A percentile compares a stretch with the other conserved stretches of the same genome.
phyloP scores from a whole-genome alignment of 37 sponge, comb jelly and placozoan species.

The Beroe forskalii region DNA sequence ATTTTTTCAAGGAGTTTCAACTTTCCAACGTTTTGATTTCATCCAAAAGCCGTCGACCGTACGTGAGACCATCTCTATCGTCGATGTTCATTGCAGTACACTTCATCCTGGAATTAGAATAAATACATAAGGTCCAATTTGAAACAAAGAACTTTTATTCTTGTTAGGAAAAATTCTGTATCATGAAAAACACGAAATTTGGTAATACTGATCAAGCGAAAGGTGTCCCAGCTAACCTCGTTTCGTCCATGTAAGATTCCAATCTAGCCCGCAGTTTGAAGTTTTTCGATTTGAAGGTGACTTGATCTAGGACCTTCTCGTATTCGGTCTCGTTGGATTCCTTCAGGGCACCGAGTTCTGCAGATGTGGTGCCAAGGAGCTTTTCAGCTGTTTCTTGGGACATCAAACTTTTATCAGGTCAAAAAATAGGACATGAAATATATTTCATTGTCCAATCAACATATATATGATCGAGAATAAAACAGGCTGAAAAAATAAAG shows the following conservation, averaged over 20 bases:
- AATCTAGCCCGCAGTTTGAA: constrained; percentile 81
- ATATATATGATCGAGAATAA: no score
- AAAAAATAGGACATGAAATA: no score
- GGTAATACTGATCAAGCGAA: no score
- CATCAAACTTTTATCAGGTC: no score
- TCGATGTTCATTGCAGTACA: neutral
- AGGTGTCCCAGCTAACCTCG: neutral
- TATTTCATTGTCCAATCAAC: no score
- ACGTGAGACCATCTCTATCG: neutral
- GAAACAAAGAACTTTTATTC: neutral
- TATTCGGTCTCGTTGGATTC: constrained; percentile 73
- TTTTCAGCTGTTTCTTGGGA: constrained; percentile 73
- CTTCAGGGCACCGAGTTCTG: constrained; percentile 75
- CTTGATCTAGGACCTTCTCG: constrained; percentile 73
- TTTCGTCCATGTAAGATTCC: constrained; percentile 79
- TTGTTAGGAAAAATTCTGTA: no score
- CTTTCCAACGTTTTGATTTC: constrained; percentile 17
- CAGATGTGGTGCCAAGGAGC: constrained; percentile 70
- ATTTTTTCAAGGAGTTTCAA: neutral
- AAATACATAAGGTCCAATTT: neutral
- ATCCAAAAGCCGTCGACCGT: neutral
- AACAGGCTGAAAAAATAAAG: no score
- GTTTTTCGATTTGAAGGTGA: constrained; percentile 73
- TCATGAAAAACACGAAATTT: no score
- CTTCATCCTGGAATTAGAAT: neutral